Conservation (phyloP, 2,888 invertebrate species). For the Metellina segmentata region DNA sequence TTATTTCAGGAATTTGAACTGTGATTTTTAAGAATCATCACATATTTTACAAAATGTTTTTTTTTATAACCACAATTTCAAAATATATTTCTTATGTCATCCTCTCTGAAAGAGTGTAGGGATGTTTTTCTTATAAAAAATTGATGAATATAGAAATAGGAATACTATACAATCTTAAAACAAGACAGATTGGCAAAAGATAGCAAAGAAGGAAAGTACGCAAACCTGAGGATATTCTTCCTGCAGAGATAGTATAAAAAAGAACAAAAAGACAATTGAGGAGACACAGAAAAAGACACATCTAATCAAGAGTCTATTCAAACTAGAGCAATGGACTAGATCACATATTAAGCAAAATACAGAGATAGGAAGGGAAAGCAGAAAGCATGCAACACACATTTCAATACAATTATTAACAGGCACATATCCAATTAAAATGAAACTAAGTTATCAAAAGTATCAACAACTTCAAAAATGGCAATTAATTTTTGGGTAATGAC, state of each 20-base stretch:
- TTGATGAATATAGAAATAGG: no score
- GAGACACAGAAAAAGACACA: slow-evolving; percentile 21
- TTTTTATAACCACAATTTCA: no score
- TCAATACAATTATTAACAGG: background rate
- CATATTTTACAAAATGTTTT: no score
- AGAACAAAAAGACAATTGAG: slow-evolving; percentile 31
- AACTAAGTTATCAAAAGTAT: background rate
- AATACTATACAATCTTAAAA: background rate
- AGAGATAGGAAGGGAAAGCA: background rate
- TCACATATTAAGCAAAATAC: background rate
- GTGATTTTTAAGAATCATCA: no score
- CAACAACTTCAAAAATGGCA: no score
- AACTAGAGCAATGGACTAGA: background rate
- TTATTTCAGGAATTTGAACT: no score
- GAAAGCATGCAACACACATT: background rate
- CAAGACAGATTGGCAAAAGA: background rate
- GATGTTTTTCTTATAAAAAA: no score
- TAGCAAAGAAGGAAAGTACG: slow-evolving; percentile 26
- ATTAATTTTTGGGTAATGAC: no score
- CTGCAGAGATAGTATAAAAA: slow-evolving; percentile 59
- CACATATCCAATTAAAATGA: background rate
- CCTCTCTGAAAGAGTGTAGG: no score
- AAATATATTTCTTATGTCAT: no score
- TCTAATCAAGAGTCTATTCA: background rate
- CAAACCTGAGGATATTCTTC: slow-evolving; percentile 76